phyloP scores from a whole-genome alignment of 2,888 invertebrate species.

The Netelia melanura region DNA sequence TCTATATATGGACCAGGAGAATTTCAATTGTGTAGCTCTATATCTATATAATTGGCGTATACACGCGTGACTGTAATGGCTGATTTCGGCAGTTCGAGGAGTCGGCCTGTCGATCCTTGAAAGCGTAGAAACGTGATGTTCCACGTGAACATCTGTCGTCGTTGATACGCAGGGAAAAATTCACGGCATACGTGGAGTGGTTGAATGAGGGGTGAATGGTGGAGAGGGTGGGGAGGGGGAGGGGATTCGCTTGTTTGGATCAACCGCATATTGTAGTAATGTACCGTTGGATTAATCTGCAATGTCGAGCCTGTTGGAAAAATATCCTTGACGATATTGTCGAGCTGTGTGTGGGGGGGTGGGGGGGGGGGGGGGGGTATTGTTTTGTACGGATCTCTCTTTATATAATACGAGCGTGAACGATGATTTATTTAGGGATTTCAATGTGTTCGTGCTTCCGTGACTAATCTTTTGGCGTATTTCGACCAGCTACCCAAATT shows the following conservation, averaged over 20 bases:
- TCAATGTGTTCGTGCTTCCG: conserved; percentile 18
- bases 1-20: not conserved
- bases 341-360: not conserved
- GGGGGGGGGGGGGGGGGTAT: not conserved
- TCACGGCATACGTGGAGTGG: conserved; percentile 27
- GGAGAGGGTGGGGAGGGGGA: not conserved
- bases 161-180: conserved; percentile 36
- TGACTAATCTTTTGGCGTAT: conserved; percentile 25
- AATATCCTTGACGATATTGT: conserved; percentile 1
- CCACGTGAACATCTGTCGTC: conserved; percentile 59
- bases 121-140: conserved; percentile 12
- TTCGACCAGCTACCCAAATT: conserved; percentile 10
- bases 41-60: not conserved
- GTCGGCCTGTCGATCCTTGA: conserved; percentile 45
- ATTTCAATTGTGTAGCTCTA: not conserved
- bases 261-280: conserved; percentile 24
- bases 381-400: not conserved
- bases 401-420: not conserved
- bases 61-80: conserved; percentile 40
- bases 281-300: conserved; percentile 24
- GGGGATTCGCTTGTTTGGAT: conserved; percentile 35
- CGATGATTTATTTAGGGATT: conserved; percentile 41
- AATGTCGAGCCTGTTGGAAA: not conserved
- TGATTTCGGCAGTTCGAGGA: conserved; percentile 44
- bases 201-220: conserved; percentile 40